Evolutionary conservation across 2,888 invertebrate genomes (phyloP).

Genomic region (Epinotia demarniana): DNA sequence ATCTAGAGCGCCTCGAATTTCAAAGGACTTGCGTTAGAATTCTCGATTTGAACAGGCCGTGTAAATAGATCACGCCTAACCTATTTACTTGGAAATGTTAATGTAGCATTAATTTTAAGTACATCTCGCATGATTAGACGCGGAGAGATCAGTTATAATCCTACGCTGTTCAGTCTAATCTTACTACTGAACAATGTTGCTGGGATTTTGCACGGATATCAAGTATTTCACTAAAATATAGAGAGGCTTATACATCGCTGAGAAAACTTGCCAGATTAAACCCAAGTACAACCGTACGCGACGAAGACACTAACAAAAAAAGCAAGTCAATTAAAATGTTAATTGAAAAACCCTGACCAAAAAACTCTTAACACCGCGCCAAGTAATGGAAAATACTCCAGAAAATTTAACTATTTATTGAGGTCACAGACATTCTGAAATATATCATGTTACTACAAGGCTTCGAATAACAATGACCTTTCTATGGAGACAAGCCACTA

Average conservation of each 20-base stretch:
- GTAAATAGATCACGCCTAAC: slow-evolving; percentile 33
- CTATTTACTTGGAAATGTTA: slow-evolving; percentile 52
- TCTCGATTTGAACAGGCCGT: slow-evolving; percentile 33
- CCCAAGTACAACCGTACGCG: no score
- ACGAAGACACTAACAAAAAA: no score
- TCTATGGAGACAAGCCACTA: slow-evolving; percentile 12
- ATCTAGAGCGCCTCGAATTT: slow-evolving; percentile 48
- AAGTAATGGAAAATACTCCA: not conserved
- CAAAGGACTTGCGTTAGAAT: slow-evolving; percentile 28
- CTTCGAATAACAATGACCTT: not conserved
- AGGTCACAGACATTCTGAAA: not conserved
- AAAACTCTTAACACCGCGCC: no score
- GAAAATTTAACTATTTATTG: not conserved
- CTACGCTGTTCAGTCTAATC: not conserved
- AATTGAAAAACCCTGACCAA: no score
- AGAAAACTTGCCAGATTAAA: no score
- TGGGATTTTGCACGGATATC: no score
- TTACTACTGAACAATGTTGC: no score
- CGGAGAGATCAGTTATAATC: slow-evolving; percentile 14
- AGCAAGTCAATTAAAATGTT: no score
- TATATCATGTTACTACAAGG: not conserved
- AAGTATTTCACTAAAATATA: no score
- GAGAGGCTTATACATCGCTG: no score
- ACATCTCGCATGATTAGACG: slow-evolving; percentile 27
- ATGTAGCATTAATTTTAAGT: slow-evolving; percentile 55